A percentile compares a stretch with the other conserved stretches of the same genome.
Conservation (phyloP, 2,888 invertebrate genomes). For the Plebejus anna region DNA sequence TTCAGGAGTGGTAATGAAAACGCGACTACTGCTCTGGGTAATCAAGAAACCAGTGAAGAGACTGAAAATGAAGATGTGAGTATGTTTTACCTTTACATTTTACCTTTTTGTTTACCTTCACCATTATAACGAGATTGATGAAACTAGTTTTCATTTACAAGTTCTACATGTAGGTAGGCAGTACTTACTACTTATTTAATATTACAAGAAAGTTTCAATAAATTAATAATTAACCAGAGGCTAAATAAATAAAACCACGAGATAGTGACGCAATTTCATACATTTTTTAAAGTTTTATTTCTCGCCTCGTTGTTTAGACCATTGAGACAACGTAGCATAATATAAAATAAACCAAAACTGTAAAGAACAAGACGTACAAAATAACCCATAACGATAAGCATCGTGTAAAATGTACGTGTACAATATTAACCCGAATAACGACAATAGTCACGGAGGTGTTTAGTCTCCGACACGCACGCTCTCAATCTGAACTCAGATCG, state of each 20-base stretch:
- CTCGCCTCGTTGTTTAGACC: too few species aligned
- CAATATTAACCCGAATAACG: not conserved
- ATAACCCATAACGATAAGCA: not conserved
- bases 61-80: slow-evolving; percentile 57
- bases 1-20: slow-evolving; percentile 29
- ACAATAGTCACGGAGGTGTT: not conserved
- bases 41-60: slow-evolving; percentile 48
- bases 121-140: too few species aligned
- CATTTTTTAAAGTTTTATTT: too few species aligned
- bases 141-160: not conserved
- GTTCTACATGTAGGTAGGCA: too few species aligned
- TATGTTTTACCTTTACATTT: too few species aligned
- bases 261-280: too few species aligned
- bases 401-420: slow-evolving; percentile 3
- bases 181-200: too few species aligned
- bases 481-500: not conserved
- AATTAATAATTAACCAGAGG: too few species aligned
- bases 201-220: too few species aligned
- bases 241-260: too few species aligned
- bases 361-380: not conserved
- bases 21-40: slow-evolving; percentile 9
- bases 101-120: too few species aligned
- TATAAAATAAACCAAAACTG: not conserved
- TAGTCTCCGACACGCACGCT: not conserved
- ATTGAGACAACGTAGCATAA: not conserved